Base-by-base conservation (phyloP, 2,888 invertebrate genomes). In the Catonia carolina region DNA sequence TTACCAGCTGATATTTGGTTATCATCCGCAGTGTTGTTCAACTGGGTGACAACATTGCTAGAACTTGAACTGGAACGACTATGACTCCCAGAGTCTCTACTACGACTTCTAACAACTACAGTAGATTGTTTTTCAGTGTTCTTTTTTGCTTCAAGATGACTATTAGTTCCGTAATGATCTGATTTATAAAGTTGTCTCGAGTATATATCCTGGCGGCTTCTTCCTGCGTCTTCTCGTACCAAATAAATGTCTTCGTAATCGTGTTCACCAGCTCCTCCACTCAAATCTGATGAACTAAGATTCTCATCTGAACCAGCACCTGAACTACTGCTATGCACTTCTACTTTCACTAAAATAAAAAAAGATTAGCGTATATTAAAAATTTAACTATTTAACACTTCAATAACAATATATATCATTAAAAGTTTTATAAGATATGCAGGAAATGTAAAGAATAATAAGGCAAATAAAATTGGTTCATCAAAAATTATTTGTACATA, bases 171-270 rank as follows among this genome's bases (percentile, higher is more conserved):
- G 8, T 27, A 27, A 6, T 8, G 27, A 6, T 27, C 27, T 4
- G 27, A 6, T 8, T 27, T 27, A 8, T 27, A 27, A 27, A 27
- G 4, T 8, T 27, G 27, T 4, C 27, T 4, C 5, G 4, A 6
- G 27, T 27, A 27, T 27, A 27, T 27, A 27, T 27, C 27, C 8
- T 27, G 27, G 8, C 27, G 27, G 27, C 27, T 27, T 8, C 27
- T 27, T 6, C 27, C 27, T 8, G 45, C 59, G 35, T 63, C 59
- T 37, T 58, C 53, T 10, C 84, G 53, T 45, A 86, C 80, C 71
- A 86, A 70, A 69, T 88, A 88, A 60, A 89, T 89, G 67, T 89
- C 89, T 71, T 89, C 89, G 70, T 89, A 89, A 68, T 89, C 89
- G 67, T 87, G 84, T 63, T 81, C 80, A 60, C 78, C 78, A 7